phyloP scores from a whole-genome alignment of 92 coral and sea anemone genomes.

The Bergia puertoricense region DNA sequence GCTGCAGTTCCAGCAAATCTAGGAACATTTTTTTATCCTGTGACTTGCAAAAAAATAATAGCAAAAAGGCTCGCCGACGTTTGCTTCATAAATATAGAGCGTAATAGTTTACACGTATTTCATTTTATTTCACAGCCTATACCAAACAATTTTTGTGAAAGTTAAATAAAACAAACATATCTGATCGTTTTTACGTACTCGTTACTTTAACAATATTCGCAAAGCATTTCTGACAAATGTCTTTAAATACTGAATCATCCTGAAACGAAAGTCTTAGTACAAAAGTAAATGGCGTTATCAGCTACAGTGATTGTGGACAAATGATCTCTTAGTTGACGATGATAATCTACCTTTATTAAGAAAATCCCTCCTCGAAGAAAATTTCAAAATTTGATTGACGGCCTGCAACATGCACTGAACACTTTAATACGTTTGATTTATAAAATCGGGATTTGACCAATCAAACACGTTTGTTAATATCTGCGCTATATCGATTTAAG shows the following conservation, averaged over 20 bases:
- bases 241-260: not conserved
- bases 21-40: not conserved
- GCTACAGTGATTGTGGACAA: not conserved
- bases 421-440: not conserved
- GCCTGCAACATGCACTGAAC: not conserved
- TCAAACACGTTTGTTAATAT: not conserved
- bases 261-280: not conserved
- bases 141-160: not conserved
- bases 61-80: not conserved
- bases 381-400: not conserved
- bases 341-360: not conserved
- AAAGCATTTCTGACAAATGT: not conserved
- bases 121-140: not conserved
- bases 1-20: not conserved
- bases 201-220: not conserved
- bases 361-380: not conserved
- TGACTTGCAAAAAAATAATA: not conserved
- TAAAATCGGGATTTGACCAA: not conserved
- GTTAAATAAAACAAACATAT: not conserved
- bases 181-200: constrained; percentile 7
- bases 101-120: not conserved
- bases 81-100: not conserved
- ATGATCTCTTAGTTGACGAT: not conserved
- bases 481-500: not conserved
- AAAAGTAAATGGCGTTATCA: not conserved